These are phyloP conservation scores for Anodontia alba DNA, from an alignment of 2,888 invertebrate genomes.

Conservation along the genomic window DNA sequence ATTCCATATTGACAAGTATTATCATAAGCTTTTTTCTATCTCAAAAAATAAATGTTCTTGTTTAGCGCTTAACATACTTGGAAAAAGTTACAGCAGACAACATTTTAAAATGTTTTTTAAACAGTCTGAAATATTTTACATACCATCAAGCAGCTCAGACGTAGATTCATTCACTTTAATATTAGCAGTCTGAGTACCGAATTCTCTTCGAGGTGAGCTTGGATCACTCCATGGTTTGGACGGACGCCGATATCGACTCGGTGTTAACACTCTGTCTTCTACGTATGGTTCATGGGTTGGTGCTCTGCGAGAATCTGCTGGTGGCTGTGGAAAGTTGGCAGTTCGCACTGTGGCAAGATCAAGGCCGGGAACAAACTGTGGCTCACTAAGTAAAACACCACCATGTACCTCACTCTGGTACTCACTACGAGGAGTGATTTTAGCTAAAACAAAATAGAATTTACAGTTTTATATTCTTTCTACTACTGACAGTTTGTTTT, in stretches of 20 bases:
- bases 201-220: conserved; percentile 74
- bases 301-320: not conserved
- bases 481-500: no score
- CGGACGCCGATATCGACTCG: conserved; percentile 85
- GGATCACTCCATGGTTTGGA: conserved; percentile 63
- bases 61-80: no score
- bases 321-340: not conserved
- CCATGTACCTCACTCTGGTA: conserved; percentile 21
- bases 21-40: no score
- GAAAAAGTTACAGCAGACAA: no score
- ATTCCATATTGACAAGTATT: no score
- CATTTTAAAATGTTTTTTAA: no score
- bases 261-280: conserved; percentile 87
- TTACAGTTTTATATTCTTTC: no score
- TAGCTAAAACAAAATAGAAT: conserved; percentile 62
- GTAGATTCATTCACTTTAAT: not conserved
- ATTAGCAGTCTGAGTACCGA: conserved; percentile 78
- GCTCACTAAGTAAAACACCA: conserved; percentile 34
- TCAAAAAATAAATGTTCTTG: no score
- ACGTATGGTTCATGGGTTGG: conserved; percentile 71
- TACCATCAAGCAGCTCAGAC: not conserved
- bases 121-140: no score
- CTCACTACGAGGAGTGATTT: conserved; percentile 66
- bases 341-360: conserved; percentile 52
- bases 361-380: conserved; percentile 66